Evolutionary conservation across 2,797 vertebrate genomes (phyloP).

Genomic region (Molossus molossus): DNA sequence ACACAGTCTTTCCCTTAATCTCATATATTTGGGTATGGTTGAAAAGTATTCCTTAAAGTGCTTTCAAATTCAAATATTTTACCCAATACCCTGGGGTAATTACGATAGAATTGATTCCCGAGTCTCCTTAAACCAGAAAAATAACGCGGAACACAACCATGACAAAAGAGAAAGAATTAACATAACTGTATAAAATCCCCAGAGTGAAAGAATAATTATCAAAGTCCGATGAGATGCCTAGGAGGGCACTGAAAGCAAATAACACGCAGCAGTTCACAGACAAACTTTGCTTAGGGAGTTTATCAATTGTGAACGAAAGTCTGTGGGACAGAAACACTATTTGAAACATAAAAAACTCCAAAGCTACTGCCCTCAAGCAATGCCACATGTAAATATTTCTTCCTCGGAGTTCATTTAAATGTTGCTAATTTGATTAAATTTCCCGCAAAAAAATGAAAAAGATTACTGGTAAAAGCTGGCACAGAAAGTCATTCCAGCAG

Average conservation of each 20-base stretch:
- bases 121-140: conserved; percentile 41
- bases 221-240: conserved; percentile 28
- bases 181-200: not conserved
- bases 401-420: not conserved
- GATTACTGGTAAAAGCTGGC: not conserved
- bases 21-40: not conserved
- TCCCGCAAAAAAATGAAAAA: conserved; percentile 61
- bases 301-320: not conserved
- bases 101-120: conserved; percentile 6
- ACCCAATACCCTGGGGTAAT: not conserved
- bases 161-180: conserved; percentile 48
- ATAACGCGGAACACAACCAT: not conserved
- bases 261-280: not conserved
- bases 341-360: not conserved
- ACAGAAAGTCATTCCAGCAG: conserved; percentile 28
- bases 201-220: conserved; percentile 59
- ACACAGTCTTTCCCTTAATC: not conserved
- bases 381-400: not conserved
- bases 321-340: not conserved
- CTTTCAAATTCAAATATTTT: conserved; percentile 63
- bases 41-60: not conserved
- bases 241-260: conserved; percentile 17
- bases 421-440: conserved; percentile 6
- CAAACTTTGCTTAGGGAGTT: conserved; percentile 19
- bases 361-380: not conserved